Percentiles rank a stretch among this genome's conserved stretches.
phyloP scores from a whole-genome alignment of 1,140 invertebrate species.

The Eriosoma lanigerum region DNA sequence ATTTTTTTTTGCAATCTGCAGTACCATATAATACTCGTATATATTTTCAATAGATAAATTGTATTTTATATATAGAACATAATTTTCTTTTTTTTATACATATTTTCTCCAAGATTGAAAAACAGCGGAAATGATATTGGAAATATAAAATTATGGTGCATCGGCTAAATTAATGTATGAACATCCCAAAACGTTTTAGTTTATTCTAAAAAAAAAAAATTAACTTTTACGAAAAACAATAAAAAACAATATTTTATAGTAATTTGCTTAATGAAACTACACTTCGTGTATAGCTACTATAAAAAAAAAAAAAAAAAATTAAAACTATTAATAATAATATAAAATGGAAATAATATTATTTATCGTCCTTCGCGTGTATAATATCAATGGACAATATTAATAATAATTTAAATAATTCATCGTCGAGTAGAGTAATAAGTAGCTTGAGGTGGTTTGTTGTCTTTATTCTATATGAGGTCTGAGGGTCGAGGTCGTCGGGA shows the following conservation, averaged over 20 bases:
- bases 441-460: background rate
- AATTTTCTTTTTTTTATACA: background rate
- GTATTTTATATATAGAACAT: background rate
- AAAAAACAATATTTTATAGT: background rate
- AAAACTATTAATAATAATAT: too few species aligned
- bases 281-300: background rate
- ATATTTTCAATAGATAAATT: too few species aligned
- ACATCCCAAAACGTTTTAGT: background rate
- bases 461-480: too few species aligned
- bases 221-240: constrained; percentile 8
- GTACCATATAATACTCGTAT: too few species aligned
- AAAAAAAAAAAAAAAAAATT: too few species aligned
- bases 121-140: background rate
- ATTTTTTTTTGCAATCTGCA: too few species aligned
- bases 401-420: background rate
- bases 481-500: constrained; percentile 24
- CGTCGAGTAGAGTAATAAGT: background rate
- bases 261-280: background rate
- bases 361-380: background rate
- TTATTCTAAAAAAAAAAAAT: background rate
- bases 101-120: too few species aligned
- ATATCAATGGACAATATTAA: background rate
- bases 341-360: background rate
- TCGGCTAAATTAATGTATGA: background rate
- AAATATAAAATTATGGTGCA: background rate